phyloP scores from a whole-genome alignment of 2,113 vertebrate genomes.

The Rallus limicola region DNA sequence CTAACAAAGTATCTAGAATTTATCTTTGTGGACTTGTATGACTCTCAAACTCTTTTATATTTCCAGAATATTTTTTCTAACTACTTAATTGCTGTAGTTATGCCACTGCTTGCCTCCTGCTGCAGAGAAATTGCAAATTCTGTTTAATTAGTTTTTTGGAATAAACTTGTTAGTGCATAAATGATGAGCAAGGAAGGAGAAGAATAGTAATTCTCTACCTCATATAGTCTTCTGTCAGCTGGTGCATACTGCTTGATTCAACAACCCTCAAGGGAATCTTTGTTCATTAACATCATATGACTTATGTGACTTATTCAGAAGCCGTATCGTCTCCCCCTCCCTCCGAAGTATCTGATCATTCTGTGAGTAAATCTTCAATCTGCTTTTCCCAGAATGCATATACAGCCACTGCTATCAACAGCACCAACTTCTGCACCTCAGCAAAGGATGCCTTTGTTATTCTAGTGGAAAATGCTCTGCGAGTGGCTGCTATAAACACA shows the following conservation, averaged over 20 bases:
- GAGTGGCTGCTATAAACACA: conserved; percentile 96
- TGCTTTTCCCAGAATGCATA: conserved; percentile 89
- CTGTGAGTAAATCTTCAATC: neutral
- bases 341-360: neutral
- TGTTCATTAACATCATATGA: neutral
- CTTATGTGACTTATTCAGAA: neutral
- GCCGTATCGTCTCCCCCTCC: neutral
- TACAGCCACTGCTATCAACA: conserved; percentile 98
- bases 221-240: neutral
- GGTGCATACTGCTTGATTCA: neutral
- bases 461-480: conserved; percentile 94
- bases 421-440: conserved; percentile 97
- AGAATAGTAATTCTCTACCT: neutral
- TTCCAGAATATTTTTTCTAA: neutral
- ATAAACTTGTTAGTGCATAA: conserved; percentile 12
- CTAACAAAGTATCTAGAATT: neutral
- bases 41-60: neutral
- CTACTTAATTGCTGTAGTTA: neutral
- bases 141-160: neutral
- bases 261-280: neutral
- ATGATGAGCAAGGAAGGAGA: neutral
- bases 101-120: neutral
- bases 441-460: conserved; percentile 96
- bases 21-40: neutral
- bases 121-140: conserved; percentile 1